Percentiles rank a stretch among this genome's conserved stretches.
These are phyloP conservation scores for Pycnomerus fuliginosus DNA, from an alignment of 2,888 invertebrate genomes.

Conservation along the genomic window DNA sequence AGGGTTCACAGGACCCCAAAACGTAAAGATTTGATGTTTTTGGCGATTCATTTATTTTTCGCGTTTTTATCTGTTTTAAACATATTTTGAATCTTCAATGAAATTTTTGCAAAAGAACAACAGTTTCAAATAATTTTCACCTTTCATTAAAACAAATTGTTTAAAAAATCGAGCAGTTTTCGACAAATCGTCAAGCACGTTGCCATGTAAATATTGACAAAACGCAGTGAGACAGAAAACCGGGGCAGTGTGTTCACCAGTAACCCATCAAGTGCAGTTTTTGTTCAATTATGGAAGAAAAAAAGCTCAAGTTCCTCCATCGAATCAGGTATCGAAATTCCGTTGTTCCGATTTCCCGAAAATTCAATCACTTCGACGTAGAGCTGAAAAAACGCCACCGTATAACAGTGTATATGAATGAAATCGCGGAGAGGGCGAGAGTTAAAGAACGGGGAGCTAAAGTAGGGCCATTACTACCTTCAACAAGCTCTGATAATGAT, in stretches of 20 bases:
- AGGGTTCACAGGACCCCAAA: too few species aligned
- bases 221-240: conserved; percentile 4
- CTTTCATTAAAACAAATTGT: too few species aligned
- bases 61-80: too few species aligned
- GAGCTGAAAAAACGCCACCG: conserved; percentile 10
- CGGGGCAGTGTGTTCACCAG: background rate
- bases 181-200: conserved; percentile 7
- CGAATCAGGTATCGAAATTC: conserved; percentile 14
- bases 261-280: too few species aligned
- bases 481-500: conserved; percentile 5
- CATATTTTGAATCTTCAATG: too few species aligned
- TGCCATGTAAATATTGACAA: conserved; percentile 24
- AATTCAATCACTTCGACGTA: conserved; percentile 6
- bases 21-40: too few species aligned
- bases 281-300: conserved; percentile 1
- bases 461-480: conserved; percentile 10
- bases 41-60: too few species aligned
- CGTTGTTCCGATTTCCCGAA: conserved; percentile 9
- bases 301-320: conserved; percentile 13
- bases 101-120: too few species aligned
- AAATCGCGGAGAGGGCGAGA: conserved; percentile 11
- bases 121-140: too few species aligned
- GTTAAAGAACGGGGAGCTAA: conserved; percentile 9
- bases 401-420: conserved; percentile 14
- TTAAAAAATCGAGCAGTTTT: too few species aligned